Conservation (phyloP, 2,888 invertebrate species). For the Chymomyza procnemis region DNA sequence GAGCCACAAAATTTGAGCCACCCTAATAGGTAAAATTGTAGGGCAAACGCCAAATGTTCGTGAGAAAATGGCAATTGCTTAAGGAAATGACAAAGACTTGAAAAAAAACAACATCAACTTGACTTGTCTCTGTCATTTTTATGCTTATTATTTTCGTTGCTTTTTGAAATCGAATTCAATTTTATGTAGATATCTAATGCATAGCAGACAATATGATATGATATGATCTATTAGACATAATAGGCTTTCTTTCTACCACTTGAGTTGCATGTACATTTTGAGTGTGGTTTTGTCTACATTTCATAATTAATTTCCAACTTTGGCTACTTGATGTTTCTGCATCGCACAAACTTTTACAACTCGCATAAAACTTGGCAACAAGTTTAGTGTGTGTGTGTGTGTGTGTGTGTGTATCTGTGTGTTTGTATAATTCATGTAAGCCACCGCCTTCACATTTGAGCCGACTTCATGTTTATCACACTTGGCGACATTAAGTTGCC, state of each 20-base stretch:
- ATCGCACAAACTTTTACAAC: not conserved
- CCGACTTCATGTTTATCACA: not conserved
- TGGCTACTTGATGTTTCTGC: not conserved
- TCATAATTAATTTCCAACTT: not conserved
- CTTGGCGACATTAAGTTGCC: constrained; percentile 5
- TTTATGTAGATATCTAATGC: not conserved
- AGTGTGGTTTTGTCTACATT: not conserved
- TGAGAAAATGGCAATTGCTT: not conserved
- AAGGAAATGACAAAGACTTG: not conserved
- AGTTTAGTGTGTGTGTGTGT: not conserved
- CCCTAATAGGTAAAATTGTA: too few relatives aligned
- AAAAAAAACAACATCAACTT: too few relatives aligned
- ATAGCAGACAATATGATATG: not conserved
- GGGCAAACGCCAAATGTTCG: constrained; percentile 4
- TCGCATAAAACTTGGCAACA: not conserved
- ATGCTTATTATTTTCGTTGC: constrained; percentile 33
- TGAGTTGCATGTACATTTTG: not conserved
- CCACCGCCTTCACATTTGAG: not conserved
- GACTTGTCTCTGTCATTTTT: constrained; percentile 18
- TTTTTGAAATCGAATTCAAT: not conserved
- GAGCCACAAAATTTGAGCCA: too few relatives aligned
- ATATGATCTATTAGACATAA: not conserved
- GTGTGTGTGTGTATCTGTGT: not conserved
- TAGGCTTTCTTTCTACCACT: too few relatives aligned
- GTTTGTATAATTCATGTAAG: not conserved